Evolutionary conservation across 2,113 vertebrate genomes (phyloP).

Genomic region (Prunella fulvescens): DNA sequence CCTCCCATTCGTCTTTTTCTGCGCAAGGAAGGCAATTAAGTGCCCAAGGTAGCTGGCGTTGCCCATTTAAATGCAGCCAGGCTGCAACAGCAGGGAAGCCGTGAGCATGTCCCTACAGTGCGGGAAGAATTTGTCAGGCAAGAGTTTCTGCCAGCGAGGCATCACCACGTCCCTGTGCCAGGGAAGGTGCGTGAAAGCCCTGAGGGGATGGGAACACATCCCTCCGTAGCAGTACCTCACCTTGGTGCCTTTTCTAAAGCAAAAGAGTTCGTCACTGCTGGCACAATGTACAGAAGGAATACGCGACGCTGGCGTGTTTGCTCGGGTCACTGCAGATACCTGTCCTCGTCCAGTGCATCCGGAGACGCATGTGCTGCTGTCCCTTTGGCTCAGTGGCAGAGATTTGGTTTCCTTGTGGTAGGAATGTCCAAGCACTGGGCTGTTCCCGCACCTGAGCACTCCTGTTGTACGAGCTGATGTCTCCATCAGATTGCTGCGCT

Average conservation of each 20-base stretch:
- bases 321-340: not conserved
- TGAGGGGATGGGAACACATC: not conserved
- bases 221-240: not conserved
- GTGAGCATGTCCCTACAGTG: rapidly evolving
- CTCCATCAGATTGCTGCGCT: not conserved
- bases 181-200: not conserved
- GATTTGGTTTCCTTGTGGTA: not conserved
- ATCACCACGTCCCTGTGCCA: not conserved
- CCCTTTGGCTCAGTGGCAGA: not conserved
- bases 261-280: not conserved
- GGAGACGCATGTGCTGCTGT: not conserved
- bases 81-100: not conserved
- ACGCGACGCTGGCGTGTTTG: not conserved
- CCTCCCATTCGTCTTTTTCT: not conserved
- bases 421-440: not conserved
- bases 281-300: not conserved
- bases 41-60: not conserved
- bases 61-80: not conserved
- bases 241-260: not conserved
- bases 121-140: not conserved
- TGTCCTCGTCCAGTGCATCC: not conserved
- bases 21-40: not conserved
- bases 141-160: not conserved
- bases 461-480: not conserved
- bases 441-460: not conserved